Evolutionary conservation across 1,140 invertebrate species (phyloP).

Genomic region (Oedothorax gibbosus): DNA sequence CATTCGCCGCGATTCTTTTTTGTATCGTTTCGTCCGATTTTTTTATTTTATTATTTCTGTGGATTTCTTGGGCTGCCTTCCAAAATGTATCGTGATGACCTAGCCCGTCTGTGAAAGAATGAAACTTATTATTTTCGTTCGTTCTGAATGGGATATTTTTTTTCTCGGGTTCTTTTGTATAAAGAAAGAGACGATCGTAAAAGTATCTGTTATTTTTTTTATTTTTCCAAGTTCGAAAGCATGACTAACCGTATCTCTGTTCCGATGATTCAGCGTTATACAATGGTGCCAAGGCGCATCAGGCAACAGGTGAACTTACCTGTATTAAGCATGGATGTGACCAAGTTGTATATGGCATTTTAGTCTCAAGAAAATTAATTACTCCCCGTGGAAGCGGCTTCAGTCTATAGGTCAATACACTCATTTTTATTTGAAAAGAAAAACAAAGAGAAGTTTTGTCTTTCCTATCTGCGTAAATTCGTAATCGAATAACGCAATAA

Average conservation of each 20-base stretch:
- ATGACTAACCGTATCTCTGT: not conserved
- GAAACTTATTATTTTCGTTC: conserved; percentile 25
- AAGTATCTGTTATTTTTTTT: conserved; percentile 31
- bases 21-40: not conserved
- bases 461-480: too few relatives aligned
- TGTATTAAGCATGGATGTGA: not conserved
- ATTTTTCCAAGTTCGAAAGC: conserved; percentile 2
- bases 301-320: conserved; percentile 39
- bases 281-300: conserved; percentile 19
- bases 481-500: too few relatives aligned
- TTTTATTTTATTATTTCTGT: conserved; percentile 11
- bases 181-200: not conserved
- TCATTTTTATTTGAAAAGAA: too few relatives aligned
- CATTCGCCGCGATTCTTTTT: not conserved
- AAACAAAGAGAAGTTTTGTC: too few relatives aligned
- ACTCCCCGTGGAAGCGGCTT: too few relatives aligned
- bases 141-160: not conserved
- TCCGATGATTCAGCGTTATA: conserved; percentile 24
- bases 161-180: too few relatives aligned
- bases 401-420: too few relatives aligned
- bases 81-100: conserved; percentile 26
- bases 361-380: too few relatives aligned
- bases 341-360: too few relatives aligned
- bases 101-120: conserved; percentile 5
- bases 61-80: conserved; percentile 13